These are phyloP conservation scores for Stenolophus ochropezus DNA, from an alignment of 2,888 invertebrate genomes.

Conservation along the genomic window DNA sequence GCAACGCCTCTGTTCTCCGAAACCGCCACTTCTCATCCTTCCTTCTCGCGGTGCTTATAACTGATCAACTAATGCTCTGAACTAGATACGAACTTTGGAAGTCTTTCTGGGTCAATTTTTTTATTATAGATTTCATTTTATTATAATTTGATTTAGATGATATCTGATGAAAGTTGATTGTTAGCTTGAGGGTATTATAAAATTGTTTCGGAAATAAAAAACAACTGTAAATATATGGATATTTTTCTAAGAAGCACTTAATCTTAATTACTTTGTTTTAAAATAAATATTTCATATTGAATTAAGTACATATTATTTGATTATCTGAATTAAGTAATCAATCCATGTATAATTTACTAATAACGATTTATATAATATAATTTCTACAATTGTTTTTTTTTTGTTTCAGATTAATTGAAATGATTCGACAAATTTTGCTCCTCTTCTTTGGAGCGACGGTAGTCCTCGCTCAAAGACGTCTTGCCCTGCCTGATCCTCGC, in stretches of 20 bases:
- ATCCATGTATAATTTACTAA: too few species aligned
- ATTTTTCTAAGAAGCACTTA: too few species aligned
- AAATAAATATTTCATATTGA: too few species aligned
- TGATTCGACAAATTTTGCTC: constrained; percentile 75
- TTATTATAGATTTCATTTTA: constrained; percentile 1
- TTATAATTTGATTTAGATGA: constrained; percentile 4
- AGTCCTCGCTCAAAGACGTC: constrained; percentile 86
- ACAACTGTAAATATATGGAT: neutral
- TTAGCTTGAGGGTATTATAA: neutral
- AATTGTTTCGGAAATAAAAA: neutral
- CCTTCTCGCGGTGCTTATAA: neutral
- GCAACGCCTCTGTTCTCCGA: neutral
- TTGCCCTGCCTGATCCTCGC: constrained; percentile 91
- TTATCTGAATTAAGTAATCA: too few species aligned
- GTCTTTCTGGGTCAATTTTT: constrained; percentile 11
- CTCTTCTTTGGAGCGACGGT: constrained; percentile 80
- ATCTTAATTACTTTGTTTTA: too few species aligned
- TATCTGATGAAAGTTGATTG: constrained; percentile 17
- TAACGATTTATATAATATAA: too few species aligned
- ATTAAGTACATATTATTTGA: too few species aligned
- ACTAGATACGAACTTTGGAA: constrained; percentile 7
- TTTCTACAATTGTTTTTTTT: constrained; percentile 28
- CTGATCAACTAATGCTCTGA: neutral
- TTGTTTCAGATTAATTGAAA: constrained; percentile 65
- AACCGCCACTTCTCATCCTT: neutral